Conservation (phyloP, 1,140 invertebrate genomes). For the Gryllus bimaculatus region DNA sequence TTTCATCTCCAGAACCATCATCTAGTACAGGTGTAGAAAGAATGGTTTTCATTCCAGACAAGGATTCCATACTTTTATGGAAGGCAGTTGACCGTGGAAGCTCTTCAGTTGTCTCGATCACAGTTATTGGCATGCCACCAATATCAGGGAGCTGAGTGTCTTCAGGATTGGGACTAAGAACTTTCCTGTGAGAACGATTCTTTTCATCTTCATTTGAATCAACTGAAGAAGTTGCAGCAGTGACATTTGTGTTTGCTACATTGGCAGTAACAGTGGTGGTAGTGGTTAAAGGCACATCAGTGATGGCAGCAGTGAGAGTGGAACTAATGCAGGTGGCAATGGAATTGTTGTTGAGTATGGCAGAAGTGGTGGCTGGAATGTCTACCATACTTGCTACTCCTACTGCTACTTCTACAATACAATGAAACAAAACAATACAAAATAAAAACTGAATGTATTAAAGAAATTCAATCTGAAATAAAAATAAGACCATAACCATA, state of each 20-base stretch:
- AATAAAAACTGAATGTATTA: too few relatives aligned
- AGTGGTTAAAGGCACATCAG: too few relatives aligned
- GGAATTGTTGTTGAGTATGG: not conserved
- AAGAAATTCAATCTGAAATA: too few relatives aligned
- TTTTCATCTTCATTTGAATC: not conserved
- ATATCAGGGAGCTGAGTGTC: constrained; percentile 8
- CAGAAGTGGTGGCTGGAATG: not conserved
- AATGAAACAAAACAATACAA: not conserved
- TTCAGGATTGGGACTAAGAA: constrained; percentile 14
- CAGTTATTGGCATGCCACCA: not conserved
- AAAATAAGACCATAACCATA: too few relatives aligned
- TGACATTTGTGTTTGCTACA: not conserved
- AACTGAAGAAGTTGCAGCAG: not conserved
- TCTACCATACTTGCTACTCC: not conserved
- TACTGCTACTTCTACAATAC: not conserved
- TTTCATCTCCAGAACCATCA: constrained; percentile 3
- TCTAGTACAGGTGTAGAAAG: not conserved
- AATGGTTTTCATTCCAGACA: not conserved
- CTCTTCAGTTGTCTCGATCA: not conserved
- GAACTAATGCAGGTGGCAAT: too few relatives aligned
- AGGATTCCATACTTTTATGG: not conserved
- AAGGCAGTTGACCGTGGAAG: not conserved
- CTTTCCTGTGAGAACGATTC: not conserved
- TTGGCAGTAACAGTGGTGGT: not conserved
- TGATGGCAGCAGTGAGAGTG: too few relatives aligned